phyloP scores from a whole-genome alignment of 2,888 invertebrate genomes.

The Pantelozetes paolii region DNA sequence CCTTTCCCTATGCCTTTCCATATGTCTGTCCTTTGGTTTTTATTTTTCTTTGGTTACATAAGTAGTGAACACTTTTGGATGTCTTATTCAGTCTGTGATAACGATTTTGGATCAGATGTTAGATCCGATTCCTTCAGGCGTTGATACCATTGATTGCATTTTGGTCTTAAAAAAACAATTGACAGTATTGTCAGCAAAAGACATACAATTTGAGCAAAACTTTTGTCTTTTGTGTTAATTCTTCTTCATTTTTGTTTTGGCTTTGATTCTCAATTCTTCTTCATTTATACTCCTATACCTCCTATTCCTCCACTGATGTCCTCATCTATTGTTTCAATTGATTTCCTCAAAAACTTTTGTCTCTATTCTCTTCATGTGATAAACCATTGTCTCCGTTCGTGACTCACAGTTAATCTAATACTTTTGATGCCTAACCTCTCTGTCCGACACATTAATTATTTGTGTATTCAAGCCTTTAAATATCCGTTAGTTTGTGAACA shows the following conservation, averaged over 20 bases:
- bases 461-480: constrained; percentile 8
- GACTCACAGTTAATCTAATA: constrained; percentile 13
- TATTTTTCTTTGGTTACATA: neutral
- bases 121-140: constrained; percentile 24
- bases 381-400: neutral
- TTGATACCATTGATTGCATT: constrained; percentile 24
- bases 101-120: constrained; percentile 9
- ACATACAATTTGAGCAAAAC: constrained; percentile 11
- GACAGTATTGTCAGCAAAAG: neutral
- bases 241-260: neutral
- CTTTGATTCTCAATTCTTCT: neutral
- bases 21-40: neutral
- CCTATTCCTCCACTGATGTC: constrained; percentile 13
- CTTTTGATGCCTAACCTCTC: neutral
- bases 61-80: neutral
- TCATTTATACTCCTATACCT: too few relatives aligned
- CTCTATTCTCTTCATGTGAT: constrained; percentile 1
- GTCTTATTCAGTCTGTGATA: neutral
- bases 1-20: neutral
- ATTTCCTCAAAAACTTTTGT: constrained; percentile 13
- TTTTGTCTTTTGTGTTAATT: neutral
- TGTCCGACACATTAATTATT: neutral
- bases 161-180: constrained; percentile 24
- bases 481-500: constrained; percentile 4
- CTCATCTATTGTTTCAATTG: constrained; percentile 19